Evolutionary conservation across 2,113 vertebrate species (phyloP), one percentile per base, ranked within the genome.

Genomic region (Hassar affinis): DNA sequence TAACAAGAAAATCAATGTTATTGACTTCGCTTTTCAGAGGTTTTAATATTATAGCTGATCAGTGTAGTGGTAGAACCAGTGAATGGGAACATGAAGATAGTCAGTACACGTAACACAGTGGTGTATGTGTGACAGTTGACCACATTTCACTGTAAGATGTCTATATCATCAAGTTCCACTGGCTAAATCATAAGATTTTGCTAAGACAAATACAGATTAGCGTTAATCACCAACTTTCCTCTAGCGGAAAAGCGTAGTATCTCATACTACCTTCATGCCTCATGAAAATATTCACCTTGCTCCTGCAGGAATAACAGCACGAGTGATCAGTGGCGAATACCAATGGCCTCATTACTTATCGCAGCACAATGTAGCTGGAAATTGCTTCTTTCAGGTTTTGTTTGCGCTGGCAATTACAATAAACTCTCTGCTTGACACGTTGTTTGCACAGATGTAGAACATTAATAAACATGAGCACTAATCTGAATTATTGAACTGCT

Each of bases 361-460:
- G 96, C 94, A 92, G 95, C 96, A 96, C 97, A 99, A 97, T 99
- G 97, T 98, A 98, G 96, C 97, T 97, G 96, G 96, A 99, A 99
- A 99, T 99, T 98, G 97, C 96, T 99, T 99, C 97, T 98, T 99
- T 99, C 97, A 96, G 97, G 95, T 98, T 99, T 96, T 99, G 97
- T 99, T 99, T 99, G 97, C 97, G 96, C 97, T 97, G 96, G 96
- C 97, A 98, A 99, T 98, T 98, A 98, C 97, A 99, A 98, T 99
- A 99, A 99, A 98, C 96, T 98, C 95, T 95, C 95, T 96, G 96
- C 96, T 98, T 97, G 97, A 98, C 97, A 97, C 96, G 95, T 97
- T 99, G 97, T 99, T 99, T 99, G 97, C 97, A 98, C 97, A 98
- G 97, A 99, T 98, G 97, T 98, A 97, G 96, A 93, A 94, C 96